Base-by-base conservation (phyloP, 2,888 invertebrate genomes). In the Unio delphinus region DNA sequence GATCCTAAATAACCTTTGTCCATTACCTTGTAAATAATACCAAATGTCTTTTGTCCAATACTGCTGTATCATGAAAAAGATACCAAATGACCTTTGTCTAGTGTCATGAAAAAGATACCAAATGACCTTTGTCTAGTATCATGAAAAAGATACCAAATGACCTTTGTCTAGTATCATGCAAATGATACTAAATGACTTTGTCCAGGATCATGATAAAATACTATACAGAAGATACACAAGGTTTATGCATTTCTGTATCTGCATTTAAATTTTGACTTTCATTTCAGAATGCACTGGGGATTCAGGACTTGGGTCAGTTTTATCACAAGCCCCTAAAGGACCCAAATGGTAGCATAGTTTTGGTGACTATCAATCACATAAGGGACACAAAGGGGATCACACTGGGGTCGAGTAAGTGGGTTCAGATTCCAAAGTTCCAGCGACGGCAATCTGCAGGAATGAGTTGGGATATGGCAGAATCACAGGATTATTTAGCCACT, bases 251-350 rank as follows among this genome's bases (percentile, higher is more conserved):
- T n/a, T 58, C 20, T 57, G 4, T 67, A 60, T 65, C 56, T 61
- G 61, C 54, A 45, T 45, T 45, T 15, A 45, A 45, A 3, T 34
- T 15, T 45, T 15, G 66, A 45, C 70, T 71, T 63, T 59, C 62
- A 69, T 84, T 85, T 20, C 93, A 98, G 92, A 94, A 95, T 30
- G 95, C 96, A 0, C 91, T 97, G 8, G 96, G 97, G 80, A 93
- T 97, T 70, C 95, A 96, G 86, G 98, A 99, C 90, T 92, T 99
- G 84, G 99, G 99, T 6, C 96, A 97, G 90, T 92, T 99, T 62
- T 97, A 95, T 91, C 95, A 97, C 91, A 95, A 95, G 85, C 97
- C 98, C 0, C 91, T 99, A 58, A 92, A 94, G 78, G 97, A 98
- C 90, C 92, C 94, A 0, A 91, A 96, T 88, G 98, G 98, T 61